Conservation (phyloP, 2,113 vertebrate genomes). For the Rutilus rutilus region DNA sequence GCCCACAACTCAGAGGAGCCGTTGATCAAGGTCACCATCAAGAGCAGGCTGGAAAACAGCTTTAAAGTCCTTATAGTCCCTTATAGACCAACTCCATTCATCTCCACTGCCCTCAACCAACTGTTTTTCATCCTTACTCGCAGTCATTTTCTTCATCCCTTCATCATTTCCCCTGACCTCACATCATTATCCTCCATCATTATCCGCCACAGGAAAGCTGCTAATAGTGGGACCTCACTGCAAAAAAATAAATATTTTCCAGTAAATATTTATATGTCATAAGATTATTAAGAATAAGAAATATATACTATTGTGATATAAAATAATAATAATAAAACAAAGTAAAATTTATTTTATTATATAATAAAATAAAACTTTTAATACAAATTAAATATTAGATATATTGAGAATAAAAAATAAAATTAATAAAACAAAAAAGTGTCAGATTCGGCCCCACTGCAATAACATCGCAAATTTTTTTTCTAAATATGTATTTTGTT, state of each 20-base stretch:
- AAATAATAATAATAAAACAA: too few species aligned
- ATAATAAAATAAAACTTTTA: too few species aligned
- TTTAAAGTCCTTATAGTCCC: conserved; percentile 18
- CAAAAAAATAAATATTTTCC: neutral
- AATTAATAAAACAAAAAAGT: too few species aligned
- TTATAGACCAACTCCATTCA: conserved; percentile 29
- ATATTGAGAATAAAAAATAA: too few species aligned
- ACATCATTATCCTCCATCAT: conserved; percentile 60
- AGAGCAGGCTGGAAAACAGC: conserved; percentile 48
- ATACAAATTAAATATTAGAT: too few species aligned
- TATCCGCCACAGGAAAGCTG: conserved; percentile 12
- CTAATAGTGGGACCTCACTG: neutral
- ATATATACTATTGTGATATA: too few species aligned
- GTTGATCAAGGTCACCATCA: conserved; percentile 75
- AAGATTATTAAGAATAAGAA: neutral
- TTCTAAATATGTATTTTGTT: too few species aligned
- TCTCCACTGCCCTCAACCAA: neutral
- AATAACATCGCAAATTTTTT: too few species aligned
- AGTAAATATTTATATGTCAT: neutral
- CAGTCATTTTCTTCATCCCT: conserved; percentile 40
- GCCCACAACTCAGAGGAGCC: conserved; percentile 67
- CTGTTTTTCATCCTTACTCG: conserved; percentile 32
- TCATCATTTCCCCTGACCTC: conserved; percentile 43
- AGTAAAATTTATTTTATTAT: too few species aligned
- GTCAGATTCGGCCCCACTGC: too few species aligned